These are phyloP conservation scores for Nothoprocta pentlandii DNA, from an alignment of 2,113 vertebrate species.

Conservation along the genomic window DNA sequence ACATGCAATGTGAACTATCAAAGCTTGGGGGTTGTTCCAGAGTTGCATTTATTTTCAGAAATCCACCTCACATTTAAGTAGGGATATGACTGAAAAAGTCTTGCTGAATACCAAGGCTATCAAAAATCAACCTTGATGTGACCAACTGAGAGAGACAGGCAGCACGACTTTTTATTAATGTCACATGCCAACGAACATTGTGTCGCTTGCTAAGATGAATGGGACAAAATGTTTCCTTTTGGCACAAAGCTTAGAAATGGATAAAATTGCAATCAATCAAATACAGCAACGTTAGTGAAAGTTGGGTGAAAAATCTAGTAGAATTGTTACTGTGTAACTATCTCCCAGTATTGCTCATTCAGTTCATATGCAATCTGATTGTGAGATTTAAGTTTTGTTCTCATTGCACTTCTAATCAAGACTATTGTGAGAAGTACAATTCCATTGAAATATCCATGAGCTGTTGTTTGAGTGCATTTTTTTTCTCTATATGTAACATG, in stretches of 20 bases:
- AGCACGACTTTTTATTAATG: slow-evolving; percentile 68
- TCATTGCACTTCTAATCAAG: slow-evolving; percentile 54
- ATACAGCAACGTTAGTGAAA: slow-evolving; percentile 54
- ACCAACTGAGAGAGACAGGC: slow-evolving; percentile 41
- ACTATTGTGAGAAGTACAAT: slow-evolving; percentile 27
- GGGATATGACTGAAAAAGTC: not conserved
- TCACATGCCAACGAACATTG: slow-evolving; percentile 52
- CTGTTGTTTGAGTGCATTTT: not conserved
- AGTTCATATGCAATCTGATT: slow-evolving; percentile 14
- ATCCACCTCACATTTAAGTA: slow-evolving; percentile 30
- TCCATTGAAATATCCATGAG: not conserved
- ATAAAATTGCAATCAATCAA: slow-evolving; percentile 70
- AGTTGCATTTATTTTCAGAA: slow-evolving; percentile 17
- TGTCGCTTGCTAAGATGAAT: slow-evolving; percentile 64
- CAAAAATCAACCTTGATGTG: slow-evolving; percentile 34
- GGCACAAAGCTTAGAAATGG: slow-evolving; percentile 63
- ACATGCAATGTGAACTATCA: not conserved
- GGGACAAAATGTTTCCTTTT: slow-evolving; percentile 70
- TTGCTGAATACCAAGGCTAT: slow-evolving; percentile 11
- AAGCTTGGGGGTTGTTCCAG: not conserved
- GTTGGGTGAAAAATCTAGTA: slow-evolving; percentile 20
- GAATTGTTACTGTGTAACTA: slow-evolving; percentile 1
- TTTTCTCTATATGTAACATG: not conserved
- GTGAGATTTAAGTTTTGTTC: slow-evolving; percentile 36
- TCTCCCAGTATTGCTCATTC: slow-evolving; percentile 41